Base-by-base conservation (phyloP, 2,888 invertebrate species). In the Leptinotarsa juncta region DNA sequence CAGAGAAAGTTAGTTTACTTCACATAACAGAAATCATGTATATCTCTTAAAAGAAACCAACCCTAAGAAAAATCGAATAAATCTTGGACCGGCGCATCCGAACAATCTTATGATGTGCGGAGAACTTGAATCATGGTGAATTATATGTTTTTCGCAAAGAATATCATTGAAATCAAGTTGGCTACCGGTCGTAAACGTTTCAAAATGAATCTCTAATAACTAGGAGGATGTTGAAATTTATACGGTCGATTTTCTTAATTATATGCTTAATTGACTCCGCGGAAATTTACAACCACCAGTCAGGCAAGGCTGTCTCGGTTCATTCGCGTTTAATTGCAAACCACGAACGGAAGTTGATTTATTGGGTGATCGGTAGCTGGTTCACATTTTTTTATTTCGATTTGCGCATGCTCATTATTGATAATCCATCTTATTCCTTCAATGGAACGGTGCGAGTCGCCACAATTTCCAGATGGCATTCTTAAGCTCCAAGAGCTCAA, bases 231-330 rank as follows among this genome's bases (percentile, higher is more conserved):
- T 71, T 62, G 74, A 75, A 75, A 78, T 78, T 78, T 76, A 78
- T 77, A 75, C 70, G 73, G 67, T 74, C 77, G 74, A 77, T 79
- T 73, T 79, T 75, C 78, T 77, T 79, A 77, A 79, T 79, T 74
- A 76, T 76, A 78, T 76, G 76, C 77, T 73, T 76, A 79, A 79
- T 77, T 77, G 76, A 74, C 68, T 74, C 69, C 68, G 71, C 72
- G 73, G 69, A 76, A 62, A 74, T 74, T 77, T 73, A 78, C 73
- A 69, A 67, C 76, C 67, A 65, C 66, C 50, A 73, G 74, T 76
- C 72, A 76, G 78, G 78, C 78, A 74, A 75, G 76, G 74, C 67
- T 73, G 67, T 74, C 70, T 75, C 66, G 71, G 69, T 72, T 67
- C 70, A 65, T 26, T 75, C 70, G 20, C 42, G 65, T 70, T 76